Conservation (phyloP, 2,888 invertebrate genomes). For the Acleris laterana region DNA sequence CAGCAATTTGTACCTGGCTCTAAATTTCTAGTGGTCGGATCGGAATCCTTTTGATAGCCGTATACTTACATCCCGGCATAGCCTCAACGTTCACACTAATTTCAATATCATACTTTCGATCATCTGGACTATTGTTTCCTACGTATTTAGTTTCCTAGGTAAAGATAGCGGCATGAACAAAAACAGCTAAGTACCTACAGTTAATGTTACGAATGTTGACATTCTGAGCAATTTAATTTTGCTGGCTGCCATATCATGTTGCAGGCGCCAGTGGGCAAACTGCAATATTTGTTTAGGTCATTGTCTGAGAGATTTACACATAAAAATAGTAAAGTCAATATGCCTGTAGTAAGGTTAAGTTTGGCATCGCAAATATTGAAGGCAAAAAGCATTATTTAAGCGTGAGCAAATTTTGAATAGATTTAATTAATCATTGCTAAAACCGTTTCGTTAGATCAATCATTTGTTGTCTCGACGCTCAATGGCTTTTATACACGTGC, state of each 20-base stretch:
- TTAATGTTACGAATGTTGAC: constrained; percentile 10
- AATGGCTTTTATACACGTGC: constrained; percentile 66
- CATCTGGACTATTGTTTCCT: too few species aligned
- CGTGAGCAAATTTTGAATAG: constrained; percentile 8
- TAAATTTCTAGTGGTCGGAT: constrained; percentile 64
- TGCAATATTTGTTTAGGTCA: constrained; percentile 73
- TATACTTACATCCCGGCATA: constrained; percentile 42
- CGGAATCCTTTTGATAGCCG: constrained; percentile 48
- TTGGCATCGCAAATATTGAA: constrained; percentile 7
- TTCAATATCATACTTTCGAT: neutral
- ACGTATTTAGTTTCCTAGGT: too few species aligned
- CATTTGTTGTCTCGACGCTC: constrained; percentile 34
- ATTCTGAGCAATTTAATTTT: constrained; percentile 22
- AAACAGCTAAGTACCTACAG: too few species aligned
- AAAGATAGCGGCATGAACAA: too few species aligned
- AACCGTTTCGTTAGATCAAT: constrained; percentile 38
- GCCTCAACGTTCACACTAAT: constrained; percentile 19
- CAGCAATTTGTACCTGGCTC: constrained; percentile 79
- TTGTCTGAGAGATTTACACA: constrained; percentile 42
- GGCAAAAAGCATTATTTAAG: neutral
- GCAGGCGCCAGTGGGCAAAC: constrained; percentile 80
- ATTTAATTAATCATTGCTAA: constrained; percentile 26
- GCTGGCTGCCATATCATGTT: constrained; percentile 57
- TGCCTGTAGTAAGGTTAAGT: neutral
- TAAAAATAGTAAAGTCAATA: constrained; percentile 3